Evolutionary conservation across 2,888 invertebrate genomes (phyloP), one percentile per base, ranked within the genome.

Genomic region (Drosophila tripunctata): DNA sequence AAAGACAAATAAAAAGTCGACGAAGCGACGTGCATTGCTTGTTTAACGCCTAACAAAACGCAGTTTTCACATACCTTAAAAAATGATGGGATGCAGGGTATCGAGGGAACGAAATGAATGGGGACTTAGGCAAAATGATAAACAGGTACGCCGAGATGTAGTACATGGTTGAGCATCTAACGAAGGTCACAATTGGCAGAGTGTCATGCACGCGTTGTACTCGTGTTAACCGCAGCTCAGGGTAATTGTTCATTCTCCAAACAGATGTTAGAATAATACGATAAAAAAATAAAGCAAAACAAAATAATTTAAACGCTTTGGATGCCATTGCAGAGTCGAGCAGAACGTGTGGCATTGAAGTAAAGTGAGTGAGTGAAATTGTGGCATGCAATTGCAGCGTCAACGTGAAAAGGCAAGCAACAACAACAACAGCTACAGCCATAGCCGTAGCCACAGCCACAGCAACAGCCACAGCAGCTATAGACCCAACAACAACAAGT

Each of bases 1-100:
- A 57, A 69, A 81, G 75, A 75, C 65, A 81, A 81, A 86, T 81
- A 81, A 81, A 81, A 86, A 77, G 83, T 80, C 27, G 44, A 48
- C 67, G 60, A 75, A 67, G 77, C 77, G 60, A 81, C 81, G 80
- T 82, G 86, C 80, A 63, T 41, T 66, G 81, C 70, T 77, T 82
- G 60, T 69, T 56, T 54, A 82, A 64, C 50, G 68, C 47, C 45
- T 33, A 75, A 51, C 74, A 75, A 75, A 75, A 57, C 48, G 48
- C 15, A 15, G 24, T 4, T 17, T 19, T 45, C 40, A 30, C 35
- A 41, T 15, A 15, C 30, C 56, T 41, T 21, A n/a, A 43, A 52
- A 31, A 50, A 2, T 12, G 8, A 30, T 31, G 24, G 3, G 7
- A 2, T 2, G 6, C 10, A 24, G 12, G 7, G 7, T n/a, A n/a